phyloP scores from a whole-genome alignment of 2,113 vertebrate species.

The Strix uralensis region DNA sequence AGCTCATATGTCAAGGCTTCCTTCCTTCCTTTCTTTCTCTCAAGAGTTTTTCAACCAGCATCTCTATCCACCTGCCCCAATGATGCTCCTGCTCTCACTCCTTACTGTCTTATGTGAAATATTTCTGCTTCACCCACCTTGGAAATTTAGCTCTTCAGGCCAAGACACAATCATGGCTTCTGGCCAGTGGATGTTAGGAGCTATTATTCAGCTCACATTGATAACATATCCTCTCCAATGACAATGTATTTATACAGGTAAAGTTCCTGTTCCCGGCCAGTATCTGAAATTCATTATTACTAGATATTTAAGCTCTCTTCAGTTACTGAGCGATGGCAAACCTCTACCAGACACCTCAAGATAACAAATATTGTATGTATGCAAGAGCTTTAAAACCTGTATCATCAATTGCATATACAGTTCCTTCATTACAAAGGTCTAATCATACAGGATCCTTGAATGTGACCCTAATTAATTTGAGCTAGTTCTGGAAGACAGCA shows the following conservation, averaged over 20 bases:
- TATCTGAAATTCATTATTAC: neutral
- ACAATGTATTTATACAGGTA: neutral
- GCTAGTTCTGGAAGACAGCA: neutral
- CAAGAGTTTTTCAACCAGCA: neutral
- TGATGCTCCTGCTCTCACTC: neutral
- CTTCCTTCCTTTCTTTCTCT: neutral
- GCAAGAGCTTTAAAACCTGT: neutral
- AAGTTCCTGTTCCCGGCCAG: accelerated
- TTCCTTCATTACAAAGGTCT: neutral
- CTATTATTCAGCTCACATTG: neutral
- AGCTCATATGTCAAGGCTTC: neutral
- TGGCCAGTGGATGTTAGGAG: accelerated
- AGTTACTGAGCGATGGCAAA: neutral
- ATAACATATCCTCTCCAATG: neutral
- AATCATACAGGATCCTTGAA: neutral
- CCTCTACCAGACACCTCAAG: neutral
- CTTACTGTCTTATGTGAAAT: neutral
- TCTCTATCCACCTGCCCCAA: neutral
- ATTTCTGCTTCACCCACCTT: neutral
- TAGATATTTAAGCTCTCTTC: neutral
- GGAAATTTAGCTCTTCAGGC: neutral
- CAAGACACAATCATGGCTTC: neutral
- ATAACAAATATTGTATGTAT: accelerated
- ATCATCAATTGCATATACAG: neutral
- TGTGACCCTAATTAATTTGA: neutral